Base-by-base conservation (phyloP, 2,797 vertebrate genomes). In the Ambastaia sidthimunki region DNA sequence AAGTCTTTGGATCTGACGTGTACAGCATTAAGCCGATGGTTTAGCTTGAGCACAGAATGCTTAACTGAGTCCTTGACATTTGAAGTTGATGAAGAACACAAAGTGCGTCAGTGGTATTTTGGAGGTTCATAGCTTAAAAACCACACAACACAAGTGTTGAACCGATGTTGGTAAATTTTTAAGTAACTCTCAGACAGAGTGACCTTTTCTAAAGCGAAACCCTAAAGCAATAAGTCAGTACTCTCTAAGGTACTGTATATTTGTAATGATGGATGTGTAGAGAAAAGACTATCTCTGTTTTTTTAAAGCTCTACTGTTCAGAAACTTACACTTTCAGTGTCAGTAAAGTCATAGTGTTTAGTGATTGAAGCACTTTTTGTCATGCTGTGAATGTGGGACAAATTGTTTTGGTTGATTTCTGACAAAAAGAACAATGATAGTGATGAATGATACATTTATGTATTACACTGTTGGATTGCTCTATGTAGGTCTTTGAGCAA, bases 41-140 rank as follows among this genome's bases (percentile, higher is more conserved):
- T 54, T 57, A 44, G 25, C 50, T 52, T 9, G 68, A 72, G 63
- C 52, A 67, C 47, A 13, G 69, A 69, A 52, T 66, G 69, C 21
- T 69, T 74, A 74, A 63, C 48, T 9, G 54, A 73, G 57, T 60
- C 68, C 70, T 74, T 82, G 78, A 68, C 74, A 76, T 85, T 78
- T 82, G 54, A 55, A 19, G 28, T n/a, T 34, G 69, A 21, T 74
- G 37, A 23, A 16, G 28, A 74, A 48, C 82, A 74, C 60, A 48
- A 80, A 70, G 73, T 74, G 80, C 34, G 21, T 80, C 62, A 80
- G 16, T 37, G n/a, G 63, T 65, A 31, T 80, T 74, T 65, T 10
- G 21, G 66, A 50, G 77, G 50, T 70, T 70, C 41, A 21, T 21
- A 71, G 21, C 69, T 70, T 41, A 50, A 55, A 57, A 76, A n/a